A percentile compares a stretch with the other conserved stretches of the same genome.
phyloP scores from a whole-genome alignment of 2,888 invertebrate genomes.

The Drosophila putrida region DNA sequence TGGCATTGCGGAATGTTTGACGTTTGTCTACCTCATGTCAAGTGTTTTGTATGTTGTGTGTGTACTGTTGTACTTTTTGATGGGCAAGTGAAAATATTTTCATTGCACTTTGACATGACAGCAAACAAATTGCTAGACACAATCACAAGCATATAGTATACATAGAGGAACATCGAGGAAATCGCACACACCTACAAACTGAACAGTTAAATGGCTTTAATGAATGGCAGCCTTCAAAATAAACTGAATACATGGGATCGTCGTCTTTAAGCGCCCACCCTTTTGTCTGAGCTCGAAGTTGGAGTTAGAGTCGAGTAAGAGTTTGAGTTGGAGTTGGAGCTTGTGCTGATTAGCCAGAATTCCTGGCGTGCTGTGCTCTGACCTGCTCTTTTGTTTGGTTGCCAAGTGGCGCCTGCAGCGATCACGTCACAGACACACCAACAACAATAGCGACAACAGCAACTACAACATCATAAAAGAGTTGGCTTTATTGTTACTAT shows the following conservation, averaged over 20 bases:
- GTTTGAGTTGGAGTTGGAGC: slow-evolving; percentile 19
- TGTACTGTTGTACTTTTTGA: slow-evolving; percentile 43
- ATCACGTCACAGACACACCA: slow-evolving; percentile 83
- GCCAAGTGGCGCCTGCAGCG: slow-evolving; percentile 81
- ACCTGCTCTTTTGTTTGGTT: slow-evolving; percentile 77
- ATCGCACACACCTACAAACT: slow-evolving; percentile 61
- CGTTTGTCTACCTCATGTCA: slow-evolving; percentile 73
- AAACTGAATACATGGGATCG: slow-evolving; percentile 69
- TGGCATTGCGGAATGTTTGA: slow-evolving; percentile 81
- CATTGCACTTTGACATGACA: slow-evolving; percentile 82
- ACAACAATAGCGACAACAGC: slow-evolving; percentile 40
- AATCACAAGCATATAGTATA: slow-evolving; percentile 14
- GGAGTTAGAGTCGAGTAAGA: slow-evolving; percentile 6
- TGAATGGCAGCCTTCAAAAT: slow-evolving; percentile 76
- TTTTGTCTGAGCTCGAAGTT: slow-evolving; percentile 47
- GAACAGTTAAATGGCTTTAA: slow-evolving; percentile 72
- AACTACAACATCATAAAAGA: slow-evolving; percentile 28
- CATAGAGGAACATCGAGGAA: background rate
- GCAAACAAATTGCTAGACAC: slow-evolving; percentile 73
- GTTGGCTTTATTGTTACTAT: slow-evolving; percentile 70
- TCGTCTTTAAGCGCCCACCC: slow-evolving; percentile 63
- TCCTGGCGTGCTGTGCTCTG: slow-evolving; percentile 68
- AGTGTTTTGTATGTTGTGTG: slow-evolving; percentile 60
- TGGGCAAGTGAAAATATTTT: slow-evolving; percentile 81
- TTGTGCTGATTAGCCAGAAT: slow-evolving; percentile 80